A percentile compares a stretch with the other conserved stretches of the same genome.
Evolutionary conservation across 1,140 invertebrate genomes (phyloP).

Genomic region (Drosophila erecta): DNA sequence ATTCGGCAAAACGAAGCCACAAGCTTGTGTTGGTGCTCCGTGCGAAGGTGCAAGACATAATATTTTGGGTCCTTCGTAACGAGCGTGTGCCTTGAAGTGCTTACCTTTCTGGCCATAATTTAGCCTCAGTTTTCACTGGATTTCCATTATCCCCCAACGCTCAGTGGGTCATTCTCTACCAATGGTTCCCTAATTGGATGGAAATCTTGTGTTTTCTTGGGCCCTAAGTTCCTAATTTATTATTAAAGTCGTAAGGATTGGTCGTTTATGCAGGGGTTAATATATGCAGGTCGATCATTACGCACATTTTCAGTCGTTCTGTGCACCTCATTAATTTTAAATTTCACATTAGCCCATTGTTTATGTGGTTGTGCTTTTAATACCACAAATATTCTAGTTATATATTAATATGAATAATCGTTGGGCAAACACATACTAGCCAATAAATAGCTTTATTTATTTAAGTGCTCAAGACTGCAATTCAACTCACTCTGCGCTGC

Average conservation of each 20-base stretch:
- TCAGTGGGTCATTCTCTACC: constrained; percentile 7
- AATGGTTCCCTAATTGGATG: constrained; percentile 35
- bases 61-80: constrained; percentile 18
- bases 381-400: not conserved
- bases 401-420: not conserved
- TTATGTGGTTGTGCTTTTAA: too few relatives aligned
- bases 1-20: constrained; percentile 11
- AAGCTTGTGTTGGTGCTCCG: constrained; percentile 1
- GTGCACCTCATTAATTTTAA: not conserved
- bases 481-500: not conserved
- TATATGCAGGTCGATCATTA: not conserved
- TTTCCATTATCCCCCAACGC: constrained; percentile 22
- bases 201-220: not conserved
- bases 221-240: constrained; percentile 8
- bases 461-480: not conserved
- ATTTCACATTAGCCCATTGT: too few relatives aligned
- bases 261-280: not conserved
- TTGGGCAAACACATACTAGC: not conserved
- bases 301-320: not conserved
- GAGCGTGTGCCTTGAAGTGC: constrained; percentile 14
- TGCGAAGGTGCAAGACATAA: constrained; percentile 40
- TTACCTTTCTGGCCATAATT: constrained; percentile 41
- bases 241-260: constrained; percentile 4
- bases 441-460: not conserved
- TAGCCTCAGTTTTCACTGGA: constrained; percentile 39